phyloP scores from a whole-genome alignment of 2,113 vertebrate genomes.

The Phalacrocorax carbo region DNA sequence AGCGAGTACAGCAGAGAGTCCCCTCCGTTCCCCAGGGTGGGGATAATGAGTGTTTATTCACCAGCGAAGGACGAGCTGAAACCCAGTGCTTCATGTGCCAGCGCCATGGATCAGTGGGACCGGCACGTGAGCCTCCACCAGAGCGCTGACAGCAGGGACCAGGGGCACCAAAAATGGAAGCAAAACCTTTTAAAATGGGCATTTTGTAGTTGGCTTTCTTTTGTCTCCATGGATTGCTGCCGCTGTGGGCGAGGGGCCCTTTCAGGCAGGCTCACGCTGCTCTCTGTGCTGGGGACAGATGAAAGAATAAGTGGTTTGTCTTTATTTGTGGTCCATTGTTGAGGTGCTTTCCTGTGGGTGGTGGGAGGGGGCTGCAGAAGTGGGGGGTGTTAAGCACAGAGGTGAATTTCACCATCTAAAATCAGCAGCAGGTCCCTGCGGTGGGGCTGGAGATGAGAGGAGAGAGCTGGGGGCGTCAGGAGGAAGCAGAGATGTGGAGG shows the following conservation, averaged over 20 bases:
- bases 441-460: neutral
- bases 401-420: neutral
- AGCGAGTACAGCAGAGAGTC: rapidly evolving
- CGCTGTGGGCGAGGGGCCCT: neutral
- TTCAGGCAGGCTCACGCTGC: neutral
- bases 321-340: neutral
- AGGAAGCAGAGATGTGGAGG: neutral
- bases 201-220: neutral
- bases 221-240: neutral
- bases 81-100: rapidly evolving
- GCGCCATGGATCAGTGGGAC: neutral
- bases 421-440: neutral
- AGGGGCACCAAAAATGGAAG: neutral
- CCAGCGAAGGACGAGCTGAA: neutral
- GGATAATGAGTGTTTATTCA: neutral
- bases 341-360: neutral
- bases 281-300: neutral
- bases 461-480: neutral
- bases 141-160: neutral
- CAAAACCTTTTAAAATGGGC: neutral
- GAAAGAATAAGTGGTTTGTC: neutral
- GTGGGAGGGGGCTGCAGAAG: neutral
- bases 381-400: neutral
- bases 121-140: neutral
- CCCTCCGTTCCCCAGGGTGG: rapidly evolving